Evolutionary conservation across 1,140 invertebrate species (phyloP), one percentile per base, ranked within the genome.

Genomic region (Teleopsis dalmanni): DNA sequence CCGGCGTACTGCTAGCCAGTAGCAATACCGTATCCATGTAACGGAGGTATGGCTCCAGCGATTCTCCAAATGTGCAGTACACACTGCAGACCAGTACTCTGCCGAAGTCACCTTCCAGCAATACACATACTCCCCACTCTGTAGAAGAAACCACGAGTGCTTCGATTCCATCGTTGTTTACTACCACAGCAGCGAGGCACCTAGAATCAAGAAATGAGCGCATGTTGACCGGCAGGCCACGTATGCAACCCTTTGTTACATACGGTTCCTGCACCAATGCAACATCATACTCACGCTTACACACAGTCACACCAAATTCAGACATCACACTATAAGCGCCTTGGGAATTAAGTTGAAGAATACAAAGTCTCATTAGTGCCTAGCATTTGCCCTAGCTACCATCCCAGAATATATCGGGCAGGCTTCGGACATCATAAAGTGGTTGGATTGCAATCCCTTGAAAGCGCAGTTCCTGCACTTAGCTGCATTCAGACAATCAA

Each of bases 361-460:
- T 19, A 2, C 6, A 3, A 1, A 35, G n/a, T 4, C 19, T 16
- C 41, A 41, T 31, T 19, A 43, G 21, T 43, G 26, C 11, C 41
- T 26, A 1, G 26, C 26, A 9, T 19, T 31, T 10, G 41, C 41
- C 1, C 41, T 25, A 3, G 25, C 41, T 13, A 31, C 14, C 14
- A 31, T 18, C 16, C 7, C 7, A 1, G 19, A 0, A 11, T 36
- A 25, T 5, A 36, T 8, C 2, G 29, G 31, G 22, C 76, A 62
- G 72, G 72, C 72, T 74, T 73, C 73, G 74, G 73, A 71, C 73
- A 75, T 71, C 73, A 73, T 76, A 84, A 38, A 18, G 14, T 87
- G 84, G n/a, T n/a, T n/a, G n/a, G n/a, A n/a, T n/a, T n/a, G n/a
- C n/a, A n/a, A n/a, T n/a, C n/a, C n/a, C n/a, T n/a, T n/a, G n/a